Percentiles rank a stretch among this genome's conserved stretches.
Conservation (phyloP, 2,888 invertebrate species). For the Melanargia galathea region DNA sequence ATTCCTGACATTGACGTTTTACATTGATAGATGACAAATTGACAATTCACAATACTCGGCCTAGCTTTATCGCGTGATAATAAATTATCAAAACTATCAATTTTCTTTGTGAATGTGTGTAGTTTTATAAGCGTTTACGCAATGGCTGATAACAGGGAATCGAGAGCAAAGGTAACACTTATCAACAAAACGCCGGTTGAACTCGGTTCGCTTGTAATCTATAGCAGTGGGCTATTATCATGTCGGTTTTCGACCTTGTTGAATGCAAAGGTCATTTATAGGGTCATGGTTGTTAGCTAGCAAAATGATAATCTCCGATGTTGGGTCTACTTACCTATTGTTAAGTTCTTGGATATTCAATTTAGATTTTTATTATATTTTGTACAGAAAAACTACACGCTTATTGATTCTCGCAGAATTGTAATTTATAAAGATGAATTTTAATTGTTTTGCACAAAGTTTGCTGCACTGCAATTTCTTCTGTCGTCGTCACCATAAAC, state of each 20-base stretch:
- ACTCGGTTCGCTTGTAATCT: constrained; percentile 44
- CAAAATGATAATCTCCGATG: background rate
- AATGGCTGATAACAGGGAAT: constrained; percentile 63
- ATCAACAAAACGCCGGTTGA: constrained; percentile 44
- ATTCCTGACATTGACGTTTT: background rate
- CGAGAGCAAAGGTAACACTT: constrained; percentile 70
- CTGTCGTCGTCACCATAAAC: too few species aligned
- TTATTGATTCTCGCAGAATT: too few species aligned
- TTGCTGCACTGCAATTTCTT: too few species aligned
- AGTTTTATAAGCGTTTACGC: constrained; percentile 50
- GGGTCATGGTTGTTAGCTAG: constrained; percentile 13
- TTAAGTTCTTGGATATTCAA: too few species aligned
- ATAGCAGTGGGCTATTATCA: constrained; percentile 42
- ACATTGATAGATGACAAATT: background rate
- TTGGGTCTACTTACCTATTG: background rate
- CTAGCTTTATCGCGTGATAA: background rate
- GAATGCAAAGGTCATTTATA: constrained; percentile 59
- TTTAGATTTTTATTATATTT: too few species aligned
- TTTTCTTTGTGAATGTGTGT: constrained; percentile 23
- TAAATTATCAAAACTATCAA: constrained; percentile 14
- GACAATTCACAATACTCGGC: constrained; percentile 15
- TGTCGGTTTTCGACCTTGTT: constrained; percentile 57
- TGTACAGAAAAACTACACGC: too few species aligned
- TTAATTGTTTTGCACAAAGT: too few species aligned
- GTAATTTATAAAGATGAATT: too few species aligned